phyloP scores from a whole-genome alignment of 2,113 vertebrate species.

The Grantiella picta region DNA sequence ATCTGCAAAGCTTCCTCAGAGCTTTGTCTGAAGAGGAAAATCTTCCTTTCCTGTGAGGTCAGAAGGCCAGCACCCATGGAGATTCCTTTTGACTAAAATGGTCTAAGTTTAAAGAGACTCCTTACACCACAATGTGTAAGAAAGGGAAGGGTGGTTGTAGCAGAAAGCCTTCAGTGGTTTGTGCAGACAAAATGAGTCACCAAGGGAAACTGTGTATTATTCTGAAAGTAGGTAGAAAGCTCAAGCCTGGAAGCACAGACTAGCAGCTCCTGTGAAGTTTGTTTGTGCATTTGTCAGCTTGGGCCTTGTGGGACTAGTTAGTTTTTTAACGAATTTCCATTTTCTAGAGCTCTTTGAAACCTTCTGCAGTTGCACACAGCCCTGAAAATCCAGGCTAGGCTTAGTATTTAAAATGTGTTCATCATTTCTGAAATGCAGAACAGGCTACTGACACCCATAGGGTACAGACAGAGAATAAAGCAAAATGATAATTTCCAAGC shows the following conservation, averaged over 20 bases:
- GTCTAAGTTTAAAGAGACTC: not conserved
- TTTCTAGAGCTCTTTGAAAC: slow-evolving; percentile 21
- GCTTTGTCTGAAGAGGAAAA: not conserved
- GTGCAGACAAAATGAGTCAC: not conserved
- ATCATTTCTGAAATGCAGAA: not conserved
- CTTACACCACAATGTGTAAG: fast-evolving
- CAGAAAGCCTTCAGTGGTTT: not conserved
- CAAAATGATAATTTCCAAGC: not conserved
- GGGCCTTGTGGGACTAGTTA: not conserved
- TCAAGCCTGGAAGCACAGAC: not conserved
- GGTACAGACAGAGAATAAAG: not conserved
- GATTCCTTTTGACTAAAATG: not conserved
- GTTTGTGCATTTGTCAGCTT: not conserved
- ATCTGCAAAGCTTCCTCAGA: not conserved
- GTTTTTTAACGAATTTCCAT: not conserved
- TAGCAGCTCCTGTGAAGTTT: not conserved
- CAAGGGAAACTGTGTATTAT: not conserved
- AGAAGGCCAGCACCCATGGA: not conserved
- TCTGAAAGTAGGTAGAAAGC: not conserved
- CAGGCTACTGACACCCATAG: not conserved
- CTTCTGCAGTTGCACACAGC: not conserved
- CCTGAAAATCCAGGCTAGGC: not conserved
- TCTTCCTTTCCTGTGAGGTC: not conserved
- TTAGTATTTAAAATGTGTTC: not conserved
- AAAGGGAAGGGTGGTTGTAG: not conserved